Conservation (phyloP, 2,888 invertebrate genomes). For the Callyntrura sp. region DNA sequence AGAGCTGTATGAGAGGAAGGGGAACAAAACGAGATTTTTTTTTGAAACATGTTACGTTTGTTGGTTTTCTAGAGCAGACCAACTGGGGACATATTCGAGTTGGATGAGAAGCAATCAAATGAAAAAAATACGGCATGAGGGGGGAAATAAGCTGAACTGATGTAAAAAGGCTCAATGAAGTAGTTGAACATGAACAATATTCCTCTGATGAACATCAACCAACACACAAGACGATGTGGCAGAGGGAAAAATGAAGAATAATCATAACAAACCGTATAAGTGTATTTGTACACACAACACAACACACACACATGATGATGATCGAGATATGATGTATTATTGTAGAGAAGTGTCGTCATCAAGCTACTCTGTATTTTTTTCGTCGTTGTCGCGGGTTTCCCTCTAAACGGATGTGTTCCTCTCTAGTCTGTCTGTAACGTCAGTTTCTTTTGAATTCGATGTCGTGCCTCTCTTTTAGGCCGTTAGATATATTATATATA, state of each 20-base stretch:
- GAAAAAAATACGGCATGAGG: constrained; percentile 12
- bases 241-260: constrained; percentile 36
- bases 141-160: constrained; percentile 23
- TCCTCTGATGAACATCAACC: constrained; percentile 11
- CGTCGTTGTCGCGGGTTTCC: neutral
- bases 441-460: neutral
- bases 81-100: constrained; percentile 24
- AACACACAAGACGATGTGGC: neutral
- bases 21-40: neutral
- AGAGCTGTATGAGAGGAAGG: neutral
- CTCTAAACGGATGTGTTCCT: neutral
- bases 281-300: constrained; percentile 52
- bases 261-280: constrained; percentile 69
- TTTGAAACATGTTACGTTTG: constrained; percentile 24
- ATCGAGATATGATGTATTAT: constrained; percentile 51
- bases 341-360: constrained; percentile 30
- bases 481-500: too few relatives aligned
- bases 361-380: neutral
- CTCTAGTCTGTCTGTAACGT: neutral
- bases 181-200: constrained; percentile 43
- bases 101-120: constrained; percentile 19
- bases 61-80: constrained; percentile 26
- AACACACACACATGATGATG: constrained; percentile 50
- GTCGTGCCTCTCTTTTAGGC: constrained; percentile 15
- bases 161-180: constrained; percentile 33